Evolutionary conservation across 2,113 vertebrate species (phyloP).

Genomic region (Furnarius figulus): DNA sequence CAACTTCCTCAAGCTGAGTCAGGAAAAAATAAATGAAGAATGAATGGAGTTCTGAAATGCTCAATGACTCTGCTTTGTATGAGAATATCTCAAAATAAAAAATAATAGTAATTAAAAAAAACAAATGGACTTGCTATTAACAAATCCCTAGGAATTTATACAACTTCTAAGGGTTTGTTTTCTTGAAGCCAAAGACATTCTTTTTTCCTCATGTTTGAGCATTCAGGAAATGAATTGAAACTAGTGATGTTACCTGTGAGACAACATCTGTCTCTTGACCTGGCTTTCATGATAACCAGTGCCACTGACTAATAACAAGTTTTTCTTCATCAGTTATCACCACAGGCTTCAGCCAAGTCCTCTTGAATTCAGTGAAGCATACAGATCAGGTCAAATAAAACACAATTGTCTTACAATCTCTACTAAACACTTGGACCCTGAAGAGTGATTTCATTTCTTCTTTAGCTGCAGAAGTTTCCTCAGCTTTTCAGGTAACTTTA

Average conservation of each 20-base stretch:
- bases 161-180: background rate
- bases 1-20: background rate
- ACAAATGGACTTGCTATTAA: background rate
- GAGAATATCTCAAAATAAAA: background rate
- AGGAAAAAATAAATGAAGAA: background rate
- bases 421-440: background rate
- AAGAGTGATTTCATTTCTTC: background rate
- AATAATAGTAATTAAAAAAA: background rate
- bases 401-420: background rate
- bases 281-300: background rate
- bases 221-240: background rate
- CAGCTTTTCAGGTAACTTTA: background rate
- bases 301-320: background rate
- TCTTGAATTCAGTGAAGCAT: background rate
- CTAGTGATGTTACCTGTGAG: background rate
- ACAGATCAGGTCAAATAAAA: background rate
- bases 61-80: background rate
- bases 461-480: background rate
- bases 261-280: background rate
- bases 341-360: background rate
- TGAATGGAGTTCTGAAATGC: background rate
- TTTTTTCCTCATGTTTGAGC: background rate
- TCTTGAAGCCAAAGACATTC: background rate
- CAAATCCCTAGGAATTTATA: background rate
- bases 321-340: background rate